Evolutionary conservation across 2,888 invertebrate genomes (phyloP), one percentile per base, ranked within the genome.

Genomic region (Cetonia aurata): DNA sequence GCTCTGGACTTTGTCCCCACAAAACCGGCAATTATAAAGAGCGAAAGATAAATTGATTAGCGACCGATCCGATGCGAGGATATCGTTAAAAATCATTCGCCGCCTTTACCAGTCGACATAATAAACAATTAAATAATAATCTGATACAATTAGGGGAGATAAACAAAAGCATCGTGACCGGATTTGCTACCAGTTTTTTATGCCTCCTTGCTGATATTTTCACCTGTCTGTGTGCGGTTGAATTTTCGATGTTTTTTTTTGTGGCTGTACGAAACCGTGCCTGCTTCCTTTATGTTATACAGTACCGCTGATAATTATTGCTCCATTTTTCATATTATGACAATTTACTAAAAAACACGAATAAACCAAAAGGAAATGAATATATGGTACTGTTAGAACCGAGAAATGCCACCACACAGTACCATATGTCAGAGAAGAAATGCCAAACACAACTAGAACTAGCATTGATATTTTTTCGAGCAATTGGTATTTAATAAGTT

Each of bases 81-180:
- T 41, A 66, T 70, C 62, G 46, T 67, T 72, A 60, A 73, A 25
- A 71, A 69, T 69, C 68, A 69, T 70, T 71, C 66, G 48, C 60
- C 53, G 55, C 41, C 46, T 42, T 59, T 72, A 70, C 70, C 70
- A 69, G 67, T 70, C 56, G 72, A 59, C 62, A 72, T 70, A 73
- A 73, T 72, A 69, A 72, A 72, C 72, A 73, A 73, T 73, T 74
- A 74, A 72, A 74, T 74, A 72, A 72, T 72, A 74, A 74, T 72
- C 72, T 71, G 69, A 69, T 67, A 65, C 65, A 68, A 74, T 74
- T 74, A 74, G 65, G 50, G 48, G 52, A 53, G 59, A 69, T 72
- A 74, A 72, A 71, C 62, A 57, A 72, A 72, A 69, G 46, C 59
- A 15, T 31, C 15, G 44, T 33, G 9, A 19, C 13, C 6, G 44